Base-by-base conservation (phyloP, 2,113 vertebrate genomes). In the Haliaeetus leucogaster region DNA sequence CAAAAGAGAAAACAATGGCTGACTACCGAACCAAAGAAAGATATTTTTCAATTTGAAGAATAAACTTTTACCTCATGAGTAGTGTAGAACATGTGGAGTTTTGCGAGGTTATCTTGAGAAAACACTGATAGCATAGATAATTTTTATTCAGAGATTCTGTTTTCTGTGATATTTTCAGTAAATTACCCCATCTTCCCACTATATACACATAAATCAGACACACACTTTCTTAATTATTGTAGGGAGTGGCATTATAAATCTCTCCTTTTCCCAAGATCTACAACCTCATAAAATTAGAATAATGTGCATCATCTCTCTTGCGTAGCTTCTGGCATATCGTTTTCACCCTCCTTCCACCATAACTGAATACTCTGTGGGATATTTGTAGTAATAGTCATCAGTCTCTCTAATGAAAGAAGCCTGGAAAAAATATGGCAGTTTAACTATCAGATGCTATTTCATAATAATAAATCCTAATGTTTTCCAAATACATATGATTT, bases 251-350 rank as follows among this genome's bases (percentile, higher is more conserved):
- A 79, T 72, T 84, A 82, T 72, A 83, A 94, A 92, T 89, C 66
- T 90, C 68, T 94, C 72, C 13, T 93, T 86, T 95, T 94, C 89
- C 72, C 90, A 97, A 92, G 91, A 91, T 91, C 43, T 58, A 90
- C 58, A 94, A 32, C 17, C 79, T 95, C 94, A 71, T 86, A 82
- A 95, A 96, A 77, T 68, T 36, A 95, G 59, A 89, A 89, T 68
- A 87, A 59, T 10, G 32, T 67, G 65, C 71, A 91, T 93, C 85
- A 92, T 95, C 61, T 80, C 88, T 92, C 90, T 92, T 61, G 90
- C 10, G 1, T 55, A 79, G 86, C 89, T 91, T 56, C 94, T 95
- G 89, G 93, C 91, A 76, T 61, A 65, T 80, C 8, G 3, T 82
- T 67, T 89, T 84, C 62, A 15, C 56, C 36, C 89, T 76, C 42